Percentiles rank a stretch among this genome's conserved stretches.
These are phyloP conservation scores for Protosalanx chinensis DNA, from an alignment of 2,797 vertebrate species.

Conservation along the genomic window DNA sequence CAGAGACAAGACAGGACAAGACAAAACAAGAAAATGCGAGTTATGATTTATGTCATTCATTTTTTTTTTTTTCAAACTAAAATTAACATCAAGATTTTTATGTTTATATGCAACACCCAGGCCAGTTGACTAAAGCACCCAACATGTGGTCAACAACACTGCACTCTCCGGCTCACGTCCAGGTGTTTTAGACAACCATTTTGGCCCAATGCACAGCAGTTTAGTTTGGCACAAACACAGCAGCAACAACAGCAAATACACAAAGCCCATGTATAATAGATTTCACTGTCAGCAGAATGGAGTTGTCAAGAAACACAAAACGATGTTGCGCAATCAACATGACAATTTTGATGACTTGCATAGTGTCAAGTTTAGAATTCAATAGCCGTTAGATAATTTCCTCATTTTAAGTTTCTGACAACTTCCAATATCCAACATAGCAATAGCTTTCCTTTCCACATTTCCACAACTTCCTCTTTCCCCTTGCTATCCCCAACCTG, in stretches of 20 bases:
- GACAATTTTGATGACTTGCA: not conserved
- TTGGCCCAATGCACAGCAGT: conserved; percentile 33
- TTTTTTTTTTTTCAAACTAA: conserved; percentile 51
- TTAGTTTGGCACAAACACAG: conserved; percentile 39
- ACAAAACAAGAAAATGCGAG: conserved; percentile 81
- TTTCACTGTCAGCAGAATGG: conserved; percentile 51
- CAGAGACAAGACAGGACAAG: conserved; percentile 67
- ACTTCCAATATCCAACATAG: conserved; percentile 60
- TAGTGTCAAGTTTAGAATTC: not conserved
- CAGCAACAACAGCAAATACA: conserved; percentile 28
- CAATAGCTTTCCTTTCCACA: conserved; percentile 35
- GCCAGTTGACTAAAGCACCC: conserved; percentile 72
- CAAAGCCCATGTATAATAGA: conserved; percentile 11
- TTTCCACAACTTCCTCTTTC: conserved; percentile 29
- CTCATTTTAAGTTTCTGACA: conserved; percentile 38
- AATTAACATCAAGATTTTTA: conserved; percentile 19
- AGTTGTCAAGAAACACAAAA: conserved; percentile 43
- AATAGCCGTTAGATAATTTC: not conserved
- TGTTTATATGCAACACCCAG: conserved; percentile 39
- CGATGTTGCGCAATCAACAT: not conserved
- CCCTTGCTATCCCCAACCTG: conserved; percentile 26
- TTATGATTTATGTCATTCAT: conserved; percentile 73
- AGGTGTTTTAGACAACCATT: conserved; percentile 68
- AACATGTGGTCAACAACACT: conserved; percentile 16
- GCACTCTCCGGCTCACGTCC: conserved; percentile 7